phyloP scores from a whole-genome alignment of 2,888 invertebrate genomes.

The Pterostichus madidus region DNA sequence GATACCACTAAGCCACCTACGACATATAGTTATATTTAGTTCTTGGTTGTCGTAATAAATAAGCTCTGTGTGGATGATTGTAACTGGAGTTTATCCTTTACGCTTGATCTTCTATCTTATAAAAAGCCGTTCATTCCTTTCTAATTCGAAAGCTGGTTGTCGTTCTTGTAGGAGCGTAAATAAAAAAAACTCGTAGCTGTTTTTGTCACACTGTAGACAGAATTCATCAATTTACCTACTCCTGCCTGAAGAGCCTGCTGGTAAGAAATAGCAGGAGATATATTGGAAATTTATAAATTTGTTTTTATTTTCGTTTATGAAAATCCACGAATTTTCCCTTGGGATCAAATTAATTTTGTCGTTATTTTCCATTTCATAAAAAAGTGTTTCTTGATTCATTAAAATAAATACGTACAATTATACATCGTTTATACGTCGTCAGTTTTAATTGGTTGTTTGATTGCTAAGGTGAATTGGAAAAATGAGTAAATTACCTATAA shows the following conservation, averaged over 20 bases:
- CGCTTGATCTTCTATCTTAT: too few species aligned
- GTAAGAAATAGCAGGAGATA: conserved; percentile 28
- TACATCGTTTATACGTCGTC: too few species aligned
- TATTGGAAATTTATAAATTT: conserved; percentile 29
- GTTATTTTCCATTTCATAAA: too few species aligned
- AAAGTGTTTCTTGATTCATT: too few species aligned
- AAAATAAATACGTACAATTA: too few species aligned
- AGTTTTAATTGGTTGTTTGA: too few species aligned
- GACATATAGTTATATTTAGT: too few species aligned
- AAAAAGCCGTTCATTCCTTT: neutral
- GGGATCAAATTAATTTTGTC: neutral
- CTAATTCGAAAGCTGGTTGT: neutral
- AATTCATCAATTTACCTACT: conserved; percentile 25
- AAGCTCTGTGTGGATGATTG: too few species aligned
- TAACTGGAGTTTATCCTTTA: too few species aligned
- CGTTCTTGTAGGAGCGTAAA: neutral
- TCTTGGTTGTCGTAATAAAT: too few species aligned
- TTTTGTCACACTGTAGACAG: conserved; percentile 21
- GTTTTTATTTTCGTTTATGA: conserved; percentile 17
- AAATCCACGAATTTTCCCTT: too few species aligned
- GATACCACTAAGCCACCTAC: too few species aligned
- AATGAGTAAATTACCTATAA: conserved; percentile 23
- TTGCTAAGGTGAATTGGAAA: conserved; percentile 18
- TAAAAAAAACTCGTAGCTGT: conserved; percentile 11
- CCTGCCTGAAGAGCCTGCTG: neutral